Evolutionary conservation across 2,888 invertebrate species (phyloP).

Genomic region (Odontothrips loti): DNA sequence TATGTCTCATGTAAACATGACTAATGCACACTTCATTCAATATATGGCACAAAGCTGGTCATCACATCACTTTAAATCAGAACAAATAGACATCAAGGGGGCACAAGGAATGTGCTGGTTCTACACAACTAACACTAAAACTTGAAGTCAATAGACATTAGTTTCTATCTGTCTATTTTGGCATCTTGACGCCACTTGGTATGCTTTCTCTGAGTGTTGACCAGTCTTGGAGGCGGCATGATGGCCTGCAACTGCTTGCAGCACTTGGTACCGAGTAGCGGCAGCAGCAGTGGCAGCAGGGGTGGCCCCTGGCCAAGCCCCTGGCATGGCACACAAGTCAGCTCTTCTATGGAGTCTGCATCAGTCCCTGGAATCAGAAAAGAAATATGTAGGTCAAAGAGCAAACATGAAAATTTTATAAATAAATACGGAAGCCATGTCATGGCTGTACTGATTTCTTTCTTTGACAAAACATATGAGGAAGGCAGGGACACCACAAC

Average conservation of each 20-base stretch:
- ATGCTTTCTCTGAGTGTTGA: slow-evolving; percentile 59
- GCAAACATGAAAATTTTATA: too few relatives aligned
- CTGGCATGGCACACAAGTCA: too few relatives aligned
- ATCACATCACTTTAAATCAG: neutral
- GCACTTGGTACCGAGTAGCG: neutral
- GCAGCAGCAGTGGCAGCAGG: too few relatives aligned
- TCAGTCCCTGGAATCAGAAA: too few relatives aligned
- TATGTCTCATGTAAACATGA: neutral
- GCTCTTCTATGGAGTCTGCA: too few relatives aligned
- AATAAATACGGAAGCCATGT: too few relatives aligned
- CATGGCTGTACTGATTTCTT: too few relatives aligned
- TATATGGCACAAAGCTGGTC: neutral
- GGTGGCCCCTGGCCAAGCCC: too few relatives aligned
- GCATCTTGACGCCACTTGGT: slow-evolving; percentile 69
- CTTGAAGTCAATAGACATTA: slow-evolving; percentile 21
- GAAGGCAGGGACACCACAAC: too few relatives aligned
- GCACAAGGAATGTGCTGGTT: neutral
- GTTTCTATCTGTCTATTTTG: slow-evolving; percentile 42
- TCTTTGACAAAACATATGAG: too few relatives aligned
- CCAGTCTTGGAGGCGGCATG: slow-evolving; percentile 41
- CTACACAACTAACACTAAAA: slow-evolving; percentile 30
- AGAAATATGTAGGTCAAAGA: too few relatives aligned
- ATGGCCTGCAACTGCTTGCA: slow-evolving; percentile 33
- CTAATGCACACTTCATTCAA: slow-evolving; percentile 29
- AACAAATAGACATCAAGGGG: neutral